These are phyloP conservation scores for Epinephelus cyanopodus DNA, from an alignment of 2,113 vertebrate species.

Conservation along the genomic window DNA sequence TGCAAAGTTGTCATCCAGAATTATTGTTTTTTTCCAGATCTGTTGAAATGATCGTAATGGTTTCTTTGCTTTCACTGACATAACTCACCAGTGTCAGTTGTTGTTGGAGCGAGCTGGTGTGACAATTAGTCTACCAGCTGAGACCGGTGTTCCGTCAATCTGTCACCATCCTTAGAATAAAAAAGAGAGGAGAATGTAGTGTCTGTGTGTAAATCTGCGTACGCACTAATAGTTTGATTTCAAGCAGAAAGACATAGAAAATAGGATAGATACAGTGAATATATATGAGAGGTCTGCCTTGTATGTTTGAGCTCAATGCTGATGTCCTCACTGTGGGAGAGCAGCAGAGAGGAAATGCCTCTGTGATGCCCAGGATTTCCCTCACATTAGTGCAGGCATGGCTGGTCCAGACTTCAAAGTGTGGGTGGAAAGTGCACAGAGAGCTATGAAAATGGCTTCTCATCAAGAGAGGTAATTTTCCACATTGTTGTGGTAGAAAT, in stretches of 20 bases:
- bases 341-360: constrained; percentile 80
- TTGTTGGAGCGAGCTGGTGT: constrained; percentile 25
- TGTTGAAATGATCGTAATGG: constrained; percentile 28
- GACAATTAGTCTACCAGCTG: constrained; percentile 44
- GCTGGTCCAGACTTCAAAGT: constrained; percentile 74
- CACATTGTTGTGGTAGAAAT: constrained; percentile 47
- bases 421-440: constrained; percentile 55
- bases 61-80: constrained; percentile 37
- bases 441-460: constrained; percentile 46
- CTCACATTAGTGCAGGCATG: constrained; percentile 72
- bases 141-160: constrained; percentile 17
- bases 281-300: constrained; percentile 5
- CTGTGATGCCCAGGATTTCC: constrained; percentile 83
- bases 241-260: not conserved
- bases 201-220: not conserved
- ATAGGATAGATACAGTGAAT: not conserved
- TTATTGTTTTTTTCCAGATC: constrained; percentile 52
- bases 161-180: constrained; percentile 10
- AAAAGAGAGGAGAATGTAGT: not conserved
- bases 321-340: constrained; percentile 63
- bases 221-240: not conserved
- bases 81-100: constrained; percentile 52
- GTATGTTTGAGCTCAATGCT: constrained; percentile 28
- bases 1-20: constrained; percentile 32
- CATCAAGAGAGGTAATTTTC: constrained; percentile 62